Percentiles rank a stretch among this genome's conserved stretches.
phyloP scores from a whole-genome alignment of 2,113 vertebrate species.

The Indicator indicator region DNA sequence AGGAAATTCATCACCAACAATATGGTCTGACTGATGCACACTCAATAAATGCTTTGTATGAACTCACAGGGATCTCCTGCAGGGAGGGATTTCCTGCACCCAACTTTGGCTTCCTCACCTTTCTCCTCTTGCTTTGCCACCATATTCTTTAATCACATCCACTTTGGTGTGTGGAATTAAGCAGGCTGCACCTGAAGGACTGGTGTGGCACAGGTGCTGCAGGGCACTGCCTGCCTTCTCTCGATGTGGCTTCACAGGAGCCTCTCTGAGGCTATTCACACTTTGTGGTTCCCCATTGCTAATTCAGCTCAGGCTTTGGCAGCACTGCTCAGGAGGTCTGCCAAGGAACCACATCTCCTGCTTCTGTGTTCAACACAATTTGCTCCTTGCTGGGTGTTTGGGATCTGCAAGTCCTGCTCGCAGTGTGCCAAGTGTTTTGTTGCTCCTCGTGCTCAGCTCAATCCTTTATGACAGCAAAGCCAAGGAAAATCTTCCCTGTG shows the following conservation, averaged over 20 bases:
- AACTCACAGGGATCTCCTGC: conserved; percentile 41
- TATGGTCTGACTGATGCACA: not conserved
- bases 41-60: conserved; percentile 47
- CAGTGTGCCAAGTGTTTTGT: conserved; percentile 61
- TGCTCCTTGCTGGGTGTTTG: conserved; percentile 59
- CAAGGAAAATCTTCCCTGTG: conserved; percentile 23
- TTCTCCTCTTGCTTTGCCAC: conserved; percentile 35
- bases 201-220: conserved; percentile 29
- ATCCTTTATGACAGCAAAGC: conserved; percentile 58
- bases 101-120: conserved; percentile 41
- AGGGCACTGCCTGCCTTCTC: conserved; percentile 28
- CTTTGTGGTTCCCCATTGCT: conserved; percentile 42
- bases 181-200: conserved; percentile 32
- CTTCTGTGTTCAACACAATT: conserved; percentile 67
- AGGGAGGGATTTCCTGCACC: conserved; percentile 44
- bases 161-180: conserved; percentile 58
- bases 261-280: conserved; percentile 51
- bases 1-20: conserved; percentile 58
- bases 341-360: conserved; percentile 64
- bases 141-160: conserved; percentile 47
- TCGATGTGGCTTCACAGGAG: not conserved
- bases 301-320: conserved; percentile 61
- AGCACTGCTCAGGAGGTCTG: conserved; percentile 33
- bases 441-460: conserved; percentile 29
- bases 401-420: conserved; percentile 57